Evolutionary conservation across 2,113 vertebrate genomes (phyloP), one percentile per base, ranked within the genome.

Genomic region (Rhinichthys klamathensis): DNA sequence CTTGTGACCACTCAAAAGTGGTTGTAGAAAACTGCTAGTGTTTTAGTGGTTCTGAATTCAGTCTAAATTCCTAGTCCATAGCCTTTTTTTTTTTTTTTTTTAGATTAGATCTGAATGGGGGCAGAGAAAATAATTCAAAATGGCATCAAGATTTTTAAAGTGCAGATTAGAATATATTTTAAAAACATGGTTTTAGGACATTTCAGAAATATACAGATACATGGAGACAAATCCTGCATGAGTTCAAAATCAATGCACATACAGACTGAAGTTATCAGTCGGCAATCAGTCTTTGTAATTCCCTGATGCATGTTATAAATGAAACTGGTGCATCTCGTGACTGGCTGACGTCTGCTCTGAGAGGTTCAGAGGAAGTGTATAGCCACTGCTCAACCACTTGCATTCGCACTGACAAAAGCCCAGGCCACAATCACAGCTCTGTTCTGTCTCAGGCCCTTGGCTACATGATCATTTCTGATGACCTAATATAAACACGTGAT

Each of bases 341-440:
- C 56, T 6, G 1, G 4, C 21, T 27, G 44, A 76, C 1, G 1
- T 10, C 21, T 27, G 27, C 21, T 54, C 9, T 49, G 38, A 51
- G n/a, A 2, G 32, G 32, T 67, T 16, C 54, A 38, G 25, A 83
- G 82, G 70, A 84, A 84, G 86, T 76, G 72, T 49, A 54, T n/a
- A 63, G 25, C 12, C 27, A 51, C 10, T 23, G 11, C 41, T 49
- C 46, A 60, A 65, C 60, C 32, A 27, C 46, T 84, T 75, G 32
- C 41, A 51, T 80, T 80, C 67, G 38, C 63, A 80, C n/a, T 27
- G 56, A 78, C 80, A 86, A 78, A 78, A 23, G 41, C 25, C 30
- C 27, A 41, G 35, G 38, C 67, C 25, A 74, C 69, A 61, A 32
- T 74, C 38, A n/a, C 15, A 44, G 69, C 23, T 67, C 35, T 61